Evolutionary conservation across 2,888 invertebrate species (phyloP).

Genomic region (Folsomia manolachei): DNA sequence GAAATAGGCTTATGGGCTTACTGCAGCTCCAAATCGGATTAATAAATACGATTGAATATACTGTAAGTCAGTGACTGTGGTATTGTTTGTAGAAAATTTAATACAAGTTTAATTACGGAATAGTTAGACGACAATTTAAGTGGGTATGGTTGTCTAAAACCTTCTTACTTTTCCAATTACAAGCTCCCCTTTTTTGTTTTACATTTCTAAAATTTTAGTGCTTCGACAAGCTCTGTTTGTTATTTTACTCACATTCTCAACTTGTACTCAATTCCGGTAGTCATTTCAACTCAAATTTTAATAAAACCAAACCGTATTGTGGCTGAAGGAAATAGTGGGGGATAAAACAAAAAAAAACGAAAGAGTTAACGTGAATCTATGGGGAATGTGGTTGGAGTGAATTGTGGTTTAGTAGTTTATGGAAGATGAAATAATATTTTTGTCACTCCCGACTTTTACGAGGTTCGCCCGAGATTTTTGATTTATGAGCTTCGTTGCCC

Average conservation of each 20-base stretch:
- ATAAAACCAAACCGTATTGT: background rate
- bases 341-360: background rate
- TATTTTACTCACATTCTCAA: background rate
- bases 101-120: too few relatives aligned
- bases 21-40: background rate
- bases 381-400: slow-evolving; percentile 1
- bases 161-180: background rate
- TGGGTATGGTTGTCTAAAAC: background rate
- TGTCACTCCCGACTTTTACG: slow-evolving; percentile 12
- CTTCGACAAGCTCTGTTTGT: background rate
- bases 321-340: background rate
- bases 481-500: slow-evolving; percentile 5
- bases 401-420: background rate
- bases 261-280: background rate
- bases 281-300: background rate
- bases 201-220: background rate
- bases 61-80: background rate
- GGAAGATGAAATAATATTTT: background rate
- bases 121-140: background rate
- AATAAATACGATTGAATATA: background rate
- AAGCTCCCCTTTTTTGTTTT: background rate
- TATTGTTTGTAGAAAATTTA: too few relatives aligned
- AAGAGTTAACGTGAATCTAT: background rate
- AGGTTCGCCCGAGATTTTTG: background rate
- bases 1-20: background rate